Base-by-base conservation (phyloP, 2,797 vertebrate species). In the Rhinophrynus dorsalis region DNA sequence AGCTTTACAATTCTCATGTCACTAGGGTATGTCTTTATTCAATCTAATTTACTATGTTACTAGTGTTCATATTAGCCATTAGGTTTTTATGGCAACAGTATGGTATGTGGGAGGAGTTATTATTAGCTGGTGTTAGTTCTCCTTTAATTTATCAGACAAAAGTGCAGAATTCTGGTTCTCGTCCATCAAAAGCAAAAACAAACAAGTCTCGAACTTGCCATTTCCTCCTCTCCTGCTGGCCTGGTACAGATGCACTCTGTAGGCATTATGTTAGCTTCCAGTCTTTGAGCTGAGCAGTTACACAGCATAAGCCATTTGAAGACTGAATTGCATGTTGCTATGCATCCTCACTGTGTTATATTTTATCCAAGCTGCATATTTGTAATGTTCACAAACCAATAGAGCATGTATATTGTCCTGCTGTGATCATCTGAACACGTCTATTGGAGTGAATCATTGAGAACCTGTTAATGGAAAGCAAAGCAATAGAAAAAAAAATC, bases 351-450 rank as follows among this genome's bases (percentile, higher is more conserved):
- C 68, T 73, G 69, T 52, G 75, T 74, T 68, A 54, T 73, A 68
- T 85, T 85, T 80, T 78, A 75, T 83, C 83, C 82, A 77, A 70
- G 66, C 65, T 57, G 75, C 80, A 75, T 80, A 54, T 78, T 82
- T 85, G 78, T 80, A 77, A 78, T 15, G 60, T 78, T 38, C 78
- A 76, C 78, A 50, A 68, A 70, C 80, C 83, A 79, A 72, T 78
- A 83, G 80, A 80, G 76, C 54, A 42, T 81, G 77, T 63, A 76
- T 76, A 74, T 79, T 75, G 77, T 75, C 84, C 45, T 59, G 72
- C 84, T 80, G 77, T 18, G 70, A 77, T 79, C 80, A 75, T 79
- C 78, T 52, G 79, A 72, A 75, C 54, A 64, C 75, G 79, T 83
- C 67, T 72, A 72, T 81, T 79, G 77, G 73, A 55, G 37, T 78